A percentile compares a stretch with the other conserved stretches of the same genome.
Evolutionary conservation across 2,888 invertebrate genomes (phyloP).

Genomic region (Myopa testacea): DNA sequence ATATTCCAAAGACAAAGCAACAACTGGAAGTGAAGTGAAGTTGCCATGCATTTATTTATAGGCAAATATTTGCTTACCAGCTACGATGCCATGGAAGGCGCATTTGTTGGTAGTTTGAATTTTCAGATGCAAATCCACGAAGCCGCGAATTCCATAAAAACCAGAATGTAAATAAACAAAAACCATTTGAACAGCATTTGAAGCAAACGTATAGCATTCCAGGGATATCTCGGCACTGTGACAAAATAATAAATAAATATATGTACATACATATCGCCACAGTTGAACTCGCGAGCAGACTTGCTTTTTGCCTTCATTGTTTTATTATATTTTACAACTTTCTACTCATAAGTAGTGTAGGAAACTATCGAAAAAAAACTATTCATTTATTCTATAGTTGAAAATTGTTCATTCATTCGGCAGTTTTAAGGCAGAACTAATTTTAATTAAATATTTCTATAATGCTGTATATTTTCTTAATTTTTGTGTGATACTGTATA

Average conservation of each 20-base stretch:
- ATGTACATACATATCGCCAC: background rate
- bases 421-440: too few relatives aligned
- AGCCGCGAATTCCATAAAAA: conserved; percentile 7
- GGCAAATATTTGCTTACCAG: conserved; percentile 16
- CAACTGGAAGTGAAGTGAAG: conserved; percentile 2
- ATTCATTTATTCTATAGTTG: background rate
- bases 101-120: conserved; percentile 9
- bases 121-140: conserved; percentile 15
- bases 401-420: background rate
- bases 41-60: conserved; percentile 16
- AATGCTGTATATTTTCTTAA: too few relatives aligned
- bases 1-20: conserved; percentile 4
- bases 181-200: background rate
- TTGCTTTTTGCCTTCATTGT: too few relatives aligned
- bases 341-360: background rate
- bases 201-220: background rate
- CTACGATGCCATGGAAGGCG: background rate
- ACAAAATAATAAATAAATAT: background rate
- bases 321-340: background rate
- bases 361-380: background rate
- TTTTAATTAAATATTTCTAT: too few relatives aligned
- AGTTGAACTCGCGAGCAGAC: background rate
- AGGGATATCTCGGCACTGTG: background rate
- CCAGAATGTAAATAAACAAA: conserved; percentile 11
- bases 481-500: too few relatives aligned